A percentile compares a stretch with the other conserved stretches of the same genome.
These are phyloP conservation scores for Lophura nycthemera DNA, from an alignment of 2,113 vertebrate genomes.

Conservation along the genomic window DNA sequence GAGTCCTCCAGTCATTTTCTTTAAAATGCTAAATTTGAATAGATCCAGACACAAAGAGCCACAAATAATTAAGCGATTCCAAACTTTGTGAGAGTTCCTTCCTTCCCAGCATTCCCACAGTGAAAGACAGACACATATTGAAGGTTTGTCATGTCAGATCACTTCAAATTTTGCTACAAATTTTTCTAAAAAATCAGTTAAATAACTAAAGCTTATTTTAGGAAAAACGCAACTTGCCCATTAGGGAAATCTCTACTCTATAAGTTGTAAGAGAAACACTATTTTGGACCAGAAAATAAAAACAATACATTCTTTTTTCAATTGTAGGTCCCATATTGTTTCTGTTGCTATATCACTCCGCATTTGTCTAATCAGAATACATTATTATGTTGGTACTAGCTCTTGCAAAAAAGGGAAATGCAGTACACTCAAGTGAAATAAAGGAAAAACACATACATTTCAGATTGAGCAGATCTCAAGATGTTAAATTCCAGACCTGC, in stretches of 20 bases:
- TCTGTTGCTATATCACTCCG: conserved; percentile 6
- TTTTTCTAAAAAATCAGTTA: neutral
- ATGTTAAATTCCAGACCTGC: conserved; percentile 1
- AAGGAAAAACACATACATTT: conserved; percentile 53
- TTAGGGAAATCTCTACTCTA: neutral
- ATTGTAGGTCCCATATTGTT: neutral
- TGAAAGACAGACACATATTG: neutral
- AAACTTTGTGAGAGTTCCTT: neutral
- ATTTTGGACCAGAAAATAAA: neutral
- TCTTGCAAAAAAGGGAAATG: conserved; percentile 15
- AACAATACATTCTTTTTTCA: neutral
- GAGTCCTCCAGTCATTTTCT: neutral
- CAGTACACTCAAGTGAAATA: conserved; percentile 37
- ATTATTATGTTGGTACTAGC: neutral
- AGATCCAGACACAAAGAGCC: conserved; percentile 42
- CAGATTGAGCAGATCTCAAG: conserved; percentile 10
- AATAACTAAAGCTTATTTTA: neutral
- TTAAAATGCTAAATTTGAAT: conserved; percentile 42
- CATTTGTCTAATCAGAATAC: conserved; percentile 10
- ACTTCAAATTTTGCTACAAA: neutral
- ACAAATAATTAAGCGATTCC: conserved; percentile 7
- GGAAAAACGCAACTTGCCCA: neutral
- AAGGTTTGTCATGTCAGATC: neutral
- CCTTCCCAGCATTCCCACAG: neutral
- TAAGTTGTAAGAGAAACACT: neutral